phyloP scores from a whole-genome alignment of 2,888 invertebrate species.

The Scrobipalpa atriplicella region DNA sequence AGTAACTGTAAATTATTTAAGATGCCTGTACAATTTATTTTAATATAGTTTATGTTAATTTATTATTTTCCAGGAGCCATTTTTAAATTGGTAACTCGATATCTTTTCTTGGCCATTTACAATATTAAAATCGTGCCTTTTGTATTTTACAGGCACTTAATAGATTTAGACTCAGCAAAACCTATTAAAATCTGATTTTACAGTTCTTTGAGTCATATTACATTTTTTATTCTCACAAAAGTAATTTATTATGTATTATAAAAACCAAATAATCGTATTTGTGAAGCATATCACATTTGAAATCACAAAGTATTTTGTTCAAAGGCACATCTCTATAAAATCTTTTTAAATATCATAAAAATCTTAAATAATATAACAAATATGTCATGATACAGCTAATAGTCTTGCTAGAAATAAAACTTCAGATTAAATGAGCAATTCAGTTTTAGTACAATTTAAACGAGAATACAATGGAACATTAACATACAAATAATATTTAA shows the following conservation, averaged over 20 bases:
- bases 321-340: conserved; percentile 12
- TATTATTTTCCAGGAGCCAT: too few relatives aligned
- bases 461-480: neutral
- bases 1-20: neutral
- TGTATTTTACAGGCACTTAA: too few relatives aligned
- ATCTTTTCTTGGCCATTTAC: too few relatives aligned
- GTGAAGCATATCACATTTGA: conserved; percentile 4
- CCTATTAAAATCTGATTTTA: too few relatives aligned
- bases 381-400: conserved; percentile 18
- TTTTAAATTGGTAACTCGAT: too few relatives aligned
- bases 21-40: neutral
- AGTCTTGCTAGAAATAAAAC: neutral
- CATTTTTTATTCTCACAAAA: neutral
- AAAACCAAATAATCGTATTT: neutral
- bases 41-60: too few relatives aligned
- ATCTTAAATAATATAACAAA: conserved; percentile 13
- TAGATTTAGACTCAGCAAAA: too few relatives aligned
- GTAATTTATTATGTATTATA: neutral
- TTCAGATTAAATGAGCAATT: neutral
- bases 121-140: too few relatives aligned
- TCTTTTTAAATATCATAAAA: neutral
- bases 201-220: neutral
- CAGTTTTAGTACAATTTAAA: neutral
- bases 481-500: too few relatives aligned
- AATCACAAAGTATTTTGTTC: conserved; percentile 17